Evolutionary conservation across 1,140 invertebrate species (phyloP).

Genomic region (Asbolus verrucosus): DNA sequence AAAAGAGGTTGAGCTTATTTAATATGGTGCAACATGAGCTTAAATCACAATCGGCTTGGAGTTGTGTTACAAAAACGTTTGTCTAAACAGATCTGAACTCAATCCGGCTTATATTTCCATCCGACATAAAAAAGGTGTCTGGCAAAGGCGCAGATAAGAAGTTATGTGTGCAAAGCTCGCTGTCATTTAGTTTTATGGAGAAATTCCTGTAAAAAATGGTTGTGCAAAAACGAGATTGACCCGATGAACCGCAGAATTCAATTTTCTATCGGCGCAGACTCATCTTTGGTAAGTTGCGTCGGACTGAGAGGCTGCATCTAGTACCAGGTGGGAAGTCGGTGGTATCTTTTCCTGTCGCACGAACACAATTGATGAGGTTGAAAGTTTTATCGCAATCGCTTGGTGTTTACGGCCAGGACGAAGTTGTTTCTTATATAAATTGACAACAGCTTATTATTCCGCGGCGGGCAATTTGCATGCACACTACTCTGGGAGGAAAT

Average conservation of each 20-base stretch:
- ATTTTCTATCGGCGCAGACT: slow-evolving; percentile 70
- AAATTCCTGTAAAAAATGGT: slow-evolving; percentile 59
- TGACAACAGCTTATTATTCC: slow-evolving; percentile 35
- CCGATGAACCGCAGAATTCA: slow-evolving; percentile 70
- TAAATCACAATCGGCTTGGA: too few relatives aligned
- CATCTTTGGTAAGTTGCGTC: too few relatives aligned
- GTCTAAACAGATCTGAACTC: slow-evolving; percentile 49
- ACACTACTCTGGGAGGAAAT: slow-evolving; percentile 6
- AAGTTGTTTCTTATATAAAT: slow-evolving; percentile 34
- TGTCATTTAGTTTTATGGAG: slow-evolving; percentile 60
- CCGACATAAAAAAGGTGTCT: slow-evolving; percentile 56
- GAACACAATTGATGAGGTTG: slow-evolving; percentile 24
- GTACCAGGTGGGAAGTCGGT: too few relatives aligned
- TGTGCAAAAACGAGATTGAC: slow-evolving; percentile 65
- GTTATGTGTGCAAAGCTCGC: slow-evolving; percentile 55
- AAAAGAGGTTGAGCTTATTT: too few relatives aligned
- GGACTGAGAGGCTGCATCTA: slow-evolving; percentile 16
- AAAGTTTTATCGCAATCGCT: slow-evolving; percentile 12
- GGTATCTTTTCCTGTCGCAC: too few relatives aligned
- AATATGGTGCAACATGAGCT: too few relatives aligned
- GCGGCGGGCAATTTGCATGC: neutral
- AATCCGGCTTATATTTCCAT: slow-evolving; percentile 49
- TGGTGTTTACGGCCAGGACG: slow-evolving; percentile 11
- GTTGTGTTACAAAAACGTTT: slow-evolving; percentile 41
- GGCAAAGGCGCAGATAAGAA: slow-evolving; percentile 54